A percentile compares a stretch with the other conserved stretches of the same genome.
Evolutionary conservation across 2,113 vertebrate genomes (phyloP).

Genomic region (Hiodon alosoides): DNA sequence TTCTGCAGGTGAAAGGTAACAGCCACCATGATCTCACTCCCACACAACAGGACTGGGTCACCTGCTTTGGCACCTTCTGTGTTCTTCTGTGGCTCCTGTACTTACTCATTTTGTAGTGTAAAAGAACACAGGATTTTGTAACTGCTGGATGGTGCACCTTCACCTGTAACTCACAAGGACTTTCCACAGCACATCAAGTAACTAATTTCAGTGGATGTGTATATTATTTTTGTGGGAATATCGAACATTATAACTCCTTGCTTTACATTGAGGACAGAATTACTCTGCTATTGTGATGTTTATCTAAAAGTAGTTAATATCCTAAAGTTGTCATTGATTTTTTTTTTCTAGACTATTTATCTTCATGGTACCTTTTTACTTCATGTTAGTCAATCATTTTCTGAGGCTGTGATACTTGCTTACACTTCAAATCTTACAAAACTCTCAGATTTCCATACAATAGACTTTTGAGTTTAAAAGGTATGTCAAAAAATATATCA

Average conservation of each 20-base stretch:
- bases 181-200: background rate
- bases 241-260: background rate
- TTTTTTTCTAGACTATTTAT: too few species aligned
- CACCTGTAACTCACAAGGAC: background rate
- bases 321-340: background rate
- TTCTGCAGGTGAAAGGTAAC: conserved; percentile 70
- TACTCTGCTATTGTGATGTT: background rate
- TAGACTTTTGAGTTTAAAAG: too few species aligned
- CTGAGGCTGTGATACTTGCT: too few species aligned
- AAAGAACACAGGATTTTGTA: background rate
- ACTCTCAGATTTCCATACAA: too few species aligned
- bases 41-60: conserved; percentile 67
- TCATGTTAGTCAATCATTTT: too few species aligned
- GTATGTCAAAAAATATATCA: too few species aligned
- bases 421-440: too few species aligned
- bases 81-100: conserved; percentile 77
- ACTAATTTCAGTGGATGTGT: background rate
- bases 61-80: conserved; percentile 63
- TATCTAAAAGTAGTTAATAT: background rate
- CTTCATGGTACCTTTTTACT: too few species aligned
- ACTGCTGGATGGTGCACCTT: too few species aligned
- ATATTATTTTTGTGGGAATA: background rate
- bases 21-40: conserved; percentile 52
- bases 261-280: background rate
- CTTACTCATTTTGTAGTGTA: conserved; percentile 47